phyloP scores from a whole-genome alignment of 2,888 invertebrate species.

The Halocaridina rubra region DNA sequence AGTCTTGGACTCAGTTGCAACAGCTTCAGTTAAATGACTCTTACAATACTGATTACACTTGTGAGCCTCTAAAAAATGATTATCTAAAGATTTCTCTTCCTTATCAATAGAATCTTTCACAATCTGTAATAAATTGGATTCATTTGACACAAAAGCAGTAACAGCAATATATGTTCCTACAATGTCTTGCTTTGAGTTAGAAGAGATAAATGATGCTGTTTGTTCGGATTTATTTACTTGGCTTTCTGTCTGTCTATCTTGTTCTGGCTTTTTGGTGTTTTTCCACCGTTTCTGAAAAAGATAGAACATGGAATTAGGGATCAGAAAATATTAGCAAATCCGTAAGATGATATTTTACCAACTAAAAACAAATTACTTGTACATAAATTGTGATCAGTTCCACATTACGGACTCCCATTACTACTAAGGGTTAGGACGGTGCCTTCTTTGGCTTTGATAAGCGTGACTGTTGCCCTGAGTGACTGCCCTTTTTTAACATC shows the following conservation, averaged over 20 bases:
- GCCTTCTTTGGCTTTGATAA: too few species aligned
- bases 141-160: constrained; percentile 37
- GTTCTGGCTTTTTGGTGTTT: not conserved
- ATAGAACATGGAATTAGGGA: too few species aligned
- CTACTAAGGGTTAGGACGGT: too few species aligned
- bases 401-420: too few species aligned
- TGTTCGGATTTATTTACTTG: not conserved
- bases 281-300: constrained; percentile 35
- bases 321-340: too few species aligned
- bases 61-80: not conserved
- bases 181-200: not conserved
- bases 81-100: not conserved
- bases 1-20: not conserved
- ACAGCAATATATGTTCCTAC: constrained; percentile 3
- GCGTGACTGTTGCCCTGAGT: too few species aligned
- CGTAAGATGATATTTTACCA: too few species aligned
- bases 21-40: not conserved
- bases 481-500: too few species aligned
- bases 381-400: too few species aligned
- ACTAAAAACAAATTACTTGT: too few species aligned
- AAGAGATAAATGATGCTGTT: not conserved
- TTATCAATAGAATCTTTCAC: not conserved
- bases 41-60: not conserved
- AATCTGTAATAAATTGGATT: constrained; percentile 17
- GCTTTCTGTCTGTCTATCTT: not conserved